Evolutionary conservation across 2,888 invertebrate genomes (phyloP), one percentile per base, ranked within the genome.

Genomic region (Cheilosia pagana): DNA sequence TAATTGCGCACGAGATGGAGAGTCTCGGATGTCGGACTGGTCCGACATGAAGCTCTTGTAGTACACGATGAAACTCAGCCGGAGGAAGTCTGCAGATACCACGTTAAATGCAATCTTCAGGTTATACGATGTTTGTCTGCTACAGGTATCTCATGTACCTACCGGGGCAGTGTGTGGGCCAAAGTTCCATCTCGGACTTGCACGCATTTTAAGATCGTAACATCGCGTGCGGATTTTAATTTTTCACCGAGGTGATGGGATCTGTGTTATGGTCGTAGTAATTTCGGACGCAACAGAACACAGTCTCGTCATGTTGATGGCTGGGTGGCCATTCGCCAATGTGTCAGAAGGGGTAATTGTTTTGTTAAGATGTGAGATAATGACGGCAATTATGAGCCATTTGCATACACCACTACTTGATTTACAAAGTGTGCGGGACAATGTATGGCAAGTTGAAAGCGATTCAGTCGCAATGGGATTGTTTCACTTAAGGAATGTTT

Each of bases 161-260:
- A 21, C 65, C 16, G 25, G 39, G 43, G n/a, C 25, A 43, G 55
- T 63, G 71, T 72, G 57, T 72, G 63, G 65, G 71, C 39, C 59
- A 63, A 74, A 55, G 65, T 63, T 75, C 19, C 67, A 83, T 70
- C 67, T 41, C 31, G 52, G 43, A 43, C 35, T 52, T 71, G 53
- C 35, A 63, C 55, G 63, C 63, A 53, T 45, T 77, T 50, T 72
- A 12, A 59, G 63, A 83, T 78, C 50, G 45, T 68, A 31, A 48
- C 41, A 79, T 83, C 59, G 83, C 83, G 83, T 83, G 83, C 79
- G 63, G 31, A 75, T 59, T 79, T 83, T 53, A 52, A 83, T 83
- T 79, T 83, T 52, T 59, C 59, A 31, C 63, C 28, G 31, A 79
- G 79, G 83, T 78, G 83, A 79, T 83, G 79, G 68, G 57, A 75